Conservation (phyloP, 2,113 vertebrate species). For the Cheilinus undulatus region DNA sequence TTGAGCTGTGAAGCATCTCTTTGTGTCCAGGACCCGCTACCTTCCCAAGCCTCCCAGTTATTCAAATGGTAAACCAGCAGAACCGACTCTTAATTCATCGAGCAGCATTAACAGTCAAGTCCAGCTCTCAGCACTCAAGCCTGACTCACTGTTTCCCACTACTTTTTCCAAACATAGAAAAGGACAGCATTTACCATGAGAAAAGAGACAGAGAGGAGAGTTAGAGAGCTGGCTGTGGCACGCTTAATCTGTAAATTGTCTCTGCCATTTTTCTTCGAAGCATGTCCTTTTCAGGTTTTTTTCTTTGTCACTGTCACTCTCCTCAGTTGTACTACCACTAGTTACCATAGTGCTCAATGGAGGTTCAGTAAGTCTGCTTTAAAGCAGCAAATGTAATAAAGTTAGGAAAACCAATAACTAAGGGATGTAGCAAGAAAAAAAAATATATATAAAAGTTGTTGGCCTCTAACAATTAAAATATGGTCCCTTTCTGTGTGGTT, state of each 20-base stretch:
- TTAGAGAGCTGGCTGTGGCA: conserved; percentile 74
- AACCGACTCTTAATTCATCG: conserved; percentile 80
- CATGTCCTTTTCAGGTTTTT: conserved; percentile 48
- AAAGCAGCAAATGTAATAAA: background rate
- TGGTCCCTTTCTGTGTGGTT: no score
- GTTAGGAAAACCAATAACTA: no score
- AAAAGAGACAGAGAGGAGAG: conserved; percentile 74
- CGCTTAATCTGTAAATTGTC: conserved; percentile 82
- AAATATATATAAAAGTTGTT: no score
- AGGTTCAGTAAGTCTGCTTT: background rate
- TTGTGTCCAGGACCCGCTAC: conserved; percentile 71
- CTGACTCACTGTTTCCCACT: conserved; percentile 85
- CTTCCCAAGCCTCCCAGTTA: conserved; percentile 80
- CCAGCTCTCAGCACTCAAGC: conserved; percentile 77
- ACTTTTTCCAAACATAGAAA: conserved; percentile 77
- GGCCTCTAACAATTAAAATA: background rate
- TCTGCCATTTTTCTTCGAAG: conserved; percentile 69
- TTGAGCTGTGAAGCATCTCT: conserved; percentile 71
- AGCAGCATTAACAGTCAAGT: conserved; percentile 82
- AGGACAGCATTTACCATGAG: conserved; percentile 77
- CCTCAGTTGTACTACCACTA: background rate
- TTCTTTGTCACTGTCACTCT: conserved; percentile 1
- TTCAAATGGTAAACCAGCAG: conserved; percentile 81
- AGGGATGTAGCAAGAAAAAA: no score
- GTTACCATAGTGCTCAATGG: background rate